These are phyloP conservation scores for Sialia sialis DNA, from an alignment of 2,113 vertebrate species.

Conservation along the genomic window DNA sequence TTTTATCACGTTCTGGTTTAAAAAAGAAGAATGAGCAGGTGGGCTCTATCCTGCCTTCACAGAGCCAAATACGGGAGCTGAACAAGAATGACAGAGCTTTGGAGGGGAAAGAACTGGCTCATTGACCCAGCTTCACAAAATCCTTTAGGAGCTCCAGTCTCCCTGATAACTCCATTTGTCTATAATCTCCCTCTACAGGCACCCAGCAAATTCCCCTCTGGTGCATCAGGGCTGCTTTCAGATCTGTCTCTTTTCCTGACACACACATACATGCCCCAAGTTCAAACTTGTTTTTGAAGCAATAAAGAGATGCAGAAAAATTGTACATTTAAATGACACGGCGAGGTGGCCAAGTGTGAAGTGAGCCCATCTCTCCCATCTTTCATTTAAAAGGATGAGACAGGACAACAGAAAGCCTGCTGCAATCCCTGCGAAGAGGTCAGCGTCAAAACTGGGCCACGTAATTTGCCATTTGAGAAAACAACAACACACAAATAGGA, in stretches of 20 bases:
- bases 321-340: constrained; percentile 55
- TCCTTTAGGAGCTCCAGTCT: constrained; percentile 8
- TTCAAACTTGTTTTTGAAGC: constrained; percentile 61
- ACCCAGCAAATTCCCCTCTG: constrained; percentile 38
- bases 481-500: constrained; percentile 49
- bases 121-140: constrained; percentile 32
- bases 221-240: constrained; percentile 36
- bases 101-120: not conserved
- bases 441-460: constrained; percentile 17
- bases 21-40: not conserved
- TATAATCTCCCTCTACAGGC: constrained; percentile 17
- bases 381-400: constrained; percentile 61
- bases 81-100: not conserved
- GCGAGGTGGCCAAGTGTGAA: constrained; percentile 59
- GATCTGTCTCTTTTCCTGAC: constrained; percentile 41
- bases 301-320: constrained; percentile 60
- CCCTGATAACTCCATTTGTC: constrained; percentile 32
- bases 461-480: constrained; percentile 36
- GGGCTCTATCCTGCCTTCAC: not conserved
- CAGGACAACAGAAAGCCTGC: constrained; percentile 40
- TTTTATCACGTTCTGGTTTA: not conserved
- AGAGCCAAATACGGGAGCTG: not conserved
- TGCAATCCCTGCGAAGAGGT: constrained; percentile 32
- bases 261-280: constrained; percentile 42
- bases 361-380: constrained; percentile 41